Evolutionary conservation across 2,797 vertebrate species (phyloP).

Genomic region (Galago senegalensis): DNA sequence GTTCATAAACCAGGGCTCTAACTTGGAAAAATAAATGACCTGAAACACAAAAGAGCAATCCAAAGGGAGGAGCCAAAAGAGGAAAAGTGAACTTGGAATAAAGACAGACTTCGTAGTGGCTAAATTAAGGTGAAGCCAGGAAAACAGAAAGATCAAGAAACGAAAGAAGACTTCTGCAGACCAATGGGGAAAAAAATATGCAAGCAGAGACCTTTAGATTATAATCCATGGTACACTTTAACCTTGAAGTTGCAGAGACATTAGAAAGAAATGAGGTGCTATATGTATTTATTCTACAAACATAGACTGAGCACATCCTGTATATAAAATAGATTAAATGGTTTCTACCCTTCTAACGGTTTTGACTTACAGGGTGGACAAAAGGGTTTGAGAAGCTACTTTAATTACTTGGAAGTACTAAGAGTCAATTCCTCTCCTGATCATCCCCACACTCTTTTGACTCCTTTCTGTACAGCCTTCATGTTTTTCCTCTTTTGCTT

Average conservation of each 20-base stretch:
- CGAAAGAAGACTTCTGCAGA: not conserved
- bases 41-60: not conserved
- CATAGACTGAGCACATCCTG: not conserved
- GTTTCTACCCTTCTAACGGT: not conserved
- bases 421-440: not conserved
- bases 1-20: not conserved
- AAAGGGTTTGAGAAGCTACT: not conserved
- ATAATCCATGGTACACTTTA: not conserved
- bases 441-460: not conserved
- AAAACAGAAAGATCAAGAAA: not conserved
- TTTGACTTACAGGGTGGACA: slow-evolving; percentile 11
- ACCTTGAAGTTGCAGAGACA: not conserved
- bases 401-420: slow-evolving; percentile 40
- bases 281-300: not conserved
- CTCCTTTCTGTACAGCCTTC: not conserved
- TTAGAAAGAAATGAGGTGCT: not conserved
- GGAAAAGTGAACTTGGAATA: not conserved
- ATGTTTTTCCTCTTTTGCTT: slow-evolving; percentile 33
- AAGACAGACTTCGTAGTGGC: not conserved
- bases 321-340: not conserved
- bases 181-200: not conserved
- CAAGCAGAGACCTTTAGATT: not conserved
- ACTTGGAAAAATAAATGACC: not conserved
- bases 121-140: not conserved
- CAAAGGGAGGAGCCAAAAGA: not conserved